Evolutionary conservation across 2,888 invertebrate species (phyloP).

Genomic region (Meiosimyza platycephala): DNA sequence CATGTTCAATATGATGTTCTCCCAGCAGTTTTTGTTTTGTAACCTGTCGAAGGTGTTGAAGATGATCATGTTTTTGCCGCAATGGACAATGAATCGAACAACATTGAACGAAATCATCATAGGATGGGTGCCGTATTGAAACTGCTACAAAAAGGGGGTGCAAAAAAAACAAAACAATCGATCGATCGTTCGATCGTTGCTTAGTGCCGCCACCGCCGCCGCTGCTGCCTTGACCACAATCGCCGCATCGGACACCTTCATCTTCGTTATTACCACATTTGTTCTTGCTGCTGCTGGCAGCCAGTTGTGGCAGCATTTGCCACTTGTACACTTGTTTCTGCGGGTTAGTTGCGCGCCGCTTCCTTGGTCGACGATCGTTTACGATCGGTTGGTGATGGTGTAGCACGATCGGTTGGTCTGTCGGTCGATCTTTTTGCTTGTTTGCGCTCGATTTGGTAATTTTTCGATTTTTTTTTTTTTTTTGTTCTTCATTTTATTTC

Average conservation of each 20-base stretch:
- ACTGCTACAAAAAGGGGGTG: conserved; percentile 3
- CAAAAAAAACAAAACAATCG: conserved; percentile 49
- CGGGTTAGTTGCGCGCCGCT: conserved; percentile 57
- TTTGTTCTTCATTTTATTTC: neutral
- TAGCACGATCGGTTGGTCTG: conserved; percentile 15
- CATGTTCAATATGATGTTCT: conserved; percentile 61
- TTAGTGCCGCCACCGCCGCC: conserved; percentile 43
- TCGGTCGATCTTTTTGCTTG: conserved; percentile 26
- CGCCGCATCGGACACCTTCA: conserved; percentile 40
- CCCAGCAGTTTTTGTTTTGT: conserved; percentile 60
- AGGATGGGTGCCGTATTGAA: neutral
- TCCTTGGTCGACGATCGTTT: neutral
- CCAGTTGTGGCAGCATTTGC: conserved; percentile 40
- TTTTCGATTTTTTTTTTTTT: conserved; percentile 15
- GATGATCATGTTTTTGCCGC: conserved; percentile 63
- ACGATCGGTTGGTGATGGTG: conserved; percentile 36
- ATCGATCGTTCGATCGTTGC: conserved; percentile 41
- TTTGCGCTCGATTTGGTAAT: conserved; percentile 31
- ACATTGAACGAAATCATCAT: conserved; percentile 39
- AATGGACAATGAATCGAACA: conserved; percentile 55
- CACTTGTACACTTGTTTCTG: conserved; percentile 66
- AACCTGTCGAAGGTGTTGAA: conserved; percentile 68
- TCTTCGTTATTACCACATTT: conserved; percentile 26
- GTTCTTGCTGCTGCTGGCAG: conserved; percentile 36
- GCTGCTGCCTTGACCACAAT: conserved; percentile 38